Conservation (phyloP, 2,888 invertebrate species). For the Orchestes rusci region DNA sequence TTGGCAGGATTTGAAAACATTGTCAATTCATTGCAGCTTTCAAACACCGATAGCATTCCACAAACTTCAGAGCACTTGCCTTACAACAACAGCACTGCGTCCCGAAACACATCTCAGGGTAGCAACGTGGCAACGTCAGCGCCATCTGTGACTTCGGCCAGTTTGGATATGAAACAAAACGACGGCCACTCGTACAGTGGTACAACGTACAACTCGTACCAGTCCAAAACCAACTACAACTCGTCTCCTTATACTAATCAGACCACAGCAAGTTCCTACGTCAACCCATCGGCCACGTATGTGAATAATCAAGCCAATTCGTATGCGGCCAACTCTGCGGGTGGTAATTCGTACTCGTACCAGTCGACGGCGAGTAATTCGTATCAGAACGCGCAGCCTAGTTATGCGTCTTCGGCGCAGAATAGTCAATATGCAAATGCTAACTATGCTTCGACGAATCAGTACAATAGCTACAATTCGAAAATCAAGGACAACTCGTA, state of each 20-base stretch:
- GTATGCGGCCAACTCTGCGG: conserved; percentile 28
- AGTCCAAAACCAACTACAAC: conserved; percentile 38
- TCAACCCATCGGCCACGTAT: conserved; percentile 35
- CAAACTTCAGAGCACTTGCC: conserved; percentile 42
- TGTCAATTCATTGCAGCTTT: conserved; percentile 39
- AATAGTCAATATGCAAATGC: conserved; percentile 42
- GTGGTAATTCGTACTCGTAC: conserved; percentile 42
- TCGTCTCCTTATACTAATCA: conserved; percentile 40
- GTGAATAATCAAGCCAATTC: conserved; percentile 34
- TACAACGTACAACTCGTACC: conserved; percentile 39
- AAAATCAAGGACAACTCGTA: conserved; percentile 35
- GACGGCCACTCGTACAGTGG: conserved; percentile 28
- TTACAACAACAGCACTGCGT: conserved; percentile 38
- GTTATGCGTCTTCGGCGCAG: conserved; percentile 30
- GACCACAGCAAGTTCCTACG: conserved; percentile 44
- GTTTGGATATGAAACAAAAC: conserved; percentile 32
- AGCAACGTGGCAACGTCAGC: conserved; percentile 32
- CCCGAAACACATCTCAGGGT: conserved; percentile 5
- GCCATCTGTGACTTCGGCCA: conserved; percentile 24
- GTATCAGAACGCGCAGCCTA: conserved; percentile 12
- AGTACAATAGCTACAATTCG: conserved; percentile 42
- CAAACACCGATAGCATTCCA: conserved; percentile 43
- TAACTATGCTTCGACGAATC: conserved; percentile 38
- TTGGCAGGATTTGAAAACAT: no score
- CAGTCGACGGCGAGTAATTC: conserved; percentile 32